Percentiles rank a stretch among this genome's conserved stretches.
phyloP scores from a whole-genome alignment of 2,888 invertebrate genomes.

The Corythucha ciliata region DNA sequence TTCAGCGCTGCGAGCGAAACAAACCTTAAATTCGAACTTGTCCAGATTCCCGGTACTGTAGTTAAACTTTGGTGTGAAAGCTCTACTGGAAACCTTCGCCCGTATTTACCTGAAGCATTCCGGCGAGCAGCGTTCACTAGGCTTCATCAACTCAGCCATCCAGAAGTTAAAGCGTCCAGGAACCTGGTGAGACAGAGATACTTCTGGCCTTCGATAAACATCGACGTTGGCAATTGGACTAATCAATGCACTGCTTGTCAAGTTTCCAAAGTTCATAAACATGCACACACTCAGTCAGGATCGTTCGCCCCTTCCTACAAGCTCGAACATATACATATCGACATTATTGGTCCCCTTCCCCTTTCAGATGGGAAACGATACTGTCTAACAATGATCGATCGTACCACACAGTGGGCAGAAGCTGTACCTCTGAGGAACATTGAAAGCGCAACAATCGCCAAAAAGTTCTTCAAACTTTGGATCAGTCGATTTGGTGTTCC shows the following conservation, averaged over 20 bases:
- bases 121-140: conserved; percentile 15
- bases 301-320: conserved; percentile 26
- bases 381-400: conserved; percentile 39
- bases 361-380: conserved; percentile 36
- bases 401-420: conserved; percentile 39
- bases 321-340: conserved; percentile 42
- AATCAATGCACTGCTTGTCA: conserved; percentile 38
- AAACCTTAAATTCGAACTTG: not conserved
- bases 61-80: conserved; percentile 29
- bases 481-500: conserved; percentile 40
- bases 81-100: conserved; percentile 25
- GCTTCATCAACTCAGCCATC: conserved; percentile 35
- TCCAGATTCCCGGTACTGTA: not conserved
- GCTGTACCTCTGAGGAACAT: conserved; percentile 39
- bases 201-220: conserved; percentile 36
- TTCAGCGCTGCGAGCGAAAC: too few species aligned
- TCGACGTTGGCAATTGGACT: conserved; percentile 34
- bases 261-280: conserved; percentile 34
- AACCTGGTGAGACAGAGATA: conserved; percentile 36
- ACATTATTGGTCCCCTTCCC: conserved; percentile 42
- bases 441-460: conserved; percentile 38
- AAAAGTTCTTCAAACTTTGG: conserved; percentile 40
- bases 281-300: not conserved
- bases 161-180: conserved; percentile 32
- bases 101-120: conserved; percentile 30